Base-by-base conservation (phyloP, 2,797 vertebrate species). In the Tokudaia tokunoshimensis region DNA sequence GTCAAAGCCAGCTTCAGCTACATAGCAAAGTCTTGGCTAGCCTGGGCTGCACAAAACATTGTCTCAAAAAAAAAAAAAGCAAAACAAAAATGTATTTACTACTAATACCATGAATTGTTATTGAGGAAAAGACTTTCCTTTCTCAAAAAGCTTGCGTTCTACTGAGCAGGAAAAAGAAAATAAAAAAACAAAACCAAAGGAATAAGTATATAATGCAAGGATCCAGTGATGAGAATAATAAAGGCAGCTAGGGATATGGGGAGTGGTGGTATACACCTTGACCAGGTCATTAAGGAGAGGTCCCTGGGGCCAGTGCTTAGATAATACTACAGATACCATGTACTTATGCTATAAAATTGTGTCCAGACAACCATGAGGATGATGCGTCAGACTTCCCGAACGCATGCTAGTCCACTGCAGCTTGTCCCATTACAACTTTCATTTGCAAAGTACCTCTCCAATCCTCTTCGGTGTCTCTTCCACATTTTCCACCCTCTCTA, bases 51-150 rank as follows among this genome's bases (percentile, higher is more conserved):
- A 78, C 44, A 78, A 78, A 79, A 55, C 22, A 6, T 11, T 61
- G 57, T 17, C n/a, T 83, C 6, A 3, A 41, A 26, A 26, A 31
- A 83, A 78, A 52, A 26, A 31, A 83, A 78, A 31, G 3, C 31
- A 80, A n/a, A 80, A 55, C 31, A 80, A 63, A 74, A 93, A 78
- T 87, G 47, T 83, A 88, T 4, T 57, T 88, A 22, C 19, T 96
- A 72, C 41, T 91, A 79, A 91, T 10, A n/a, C 34, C 34, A 83
- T 47, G 19, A 17, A n/a, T 74, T 52, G 24, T 89, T 74, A 34
- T 5, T 93, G 59, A 3, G 74, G 67, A 37, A 79, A 3, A 47
- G 57, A 86, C 37, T 91, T 50, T 37, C 55, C 79, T 83, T n/a
- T 78, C 26, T 47, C 31, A 80, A 67, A 9, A n/a, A 80, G 2